Percentiles rank a stretch among this genome's conserved stretches.
These are phyloP conservation scores for Muricea muricata DNA, from an alignment of 92 coral and sea anemone species.

Conservation along the genomic window DNA sequence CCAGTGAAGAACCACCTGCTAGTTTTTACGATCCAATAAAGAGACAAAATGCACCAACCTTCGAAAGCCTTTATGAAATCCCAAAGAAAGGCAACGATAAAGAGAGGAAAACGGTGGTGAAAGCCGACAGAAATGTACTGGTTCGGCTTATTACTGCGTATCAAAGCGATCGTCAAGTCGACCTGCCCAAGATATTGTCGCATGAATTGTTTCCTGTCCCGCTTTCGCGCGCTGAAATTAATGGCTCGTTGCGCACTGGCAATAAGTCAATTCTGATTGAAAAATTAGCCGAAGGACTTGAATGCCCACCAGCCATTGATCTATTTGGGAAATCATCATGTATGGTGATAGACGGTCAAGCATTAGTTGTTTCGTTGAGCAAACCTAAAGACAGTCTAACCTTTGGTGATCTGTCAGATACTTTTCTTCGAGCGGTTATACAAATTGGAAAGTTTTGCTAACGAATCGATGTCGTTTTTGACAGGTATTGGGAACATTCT, in stretches of 20 bases:
- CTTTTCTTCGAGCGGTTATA: slow-evolving; percentile 19
- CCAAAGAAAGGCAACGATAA: slow-evolving; percentile 1
- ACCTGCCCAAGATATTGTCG: slow-evolving; percentile 7
- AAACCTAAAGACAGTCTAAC: slow-evolving; percentile 17
- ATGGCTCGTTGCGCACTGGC: slow-evolving; percentile 25
- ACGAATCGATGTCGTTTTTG: slow-evolving; percentile 36
- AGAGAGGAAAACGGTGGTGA: slow-evolving; percentile 17
- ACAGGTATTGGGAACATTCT: slow-evolving; percentile 5
- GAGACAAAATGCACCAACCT: not conserved
- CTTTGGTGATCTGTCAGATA: slow-evolving; percentile 32
- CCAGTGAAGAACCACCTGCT: too few species aligned
- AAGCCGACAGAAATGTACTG: slow-evolving; percentile 11
- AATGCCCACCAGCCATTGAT: slow-evolving; percentile 18
- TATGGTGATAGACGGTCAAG: slow-evolving; percentile 34
- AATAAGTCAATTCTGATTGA: slow-evolving; percentile 15
- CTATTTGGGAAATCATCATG: slow-evolving; percentile 16
- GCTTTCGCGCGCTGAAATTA: slow-evolving; percentile 36
- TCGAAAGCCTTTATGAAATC: not conserved
- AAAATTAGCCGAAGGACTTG: slow-evolving; percentile 11
- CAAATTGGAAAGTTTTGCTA: slow-evolving; percentile 10
- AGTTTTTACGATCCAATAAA: not conserved
- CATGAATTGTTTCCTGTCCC: slow-evolving; percentile 34
- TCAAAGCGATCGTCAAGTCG: slow-evolving; percentile 16
- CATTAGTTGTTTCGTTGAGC: slow-evolving; percentile 23
- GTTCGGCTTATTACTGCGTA: slow-evolving; percentile 10